Conservation (phyloP, 2,888 invertebrate genomes). For the Salticus scenicus region DNA sequence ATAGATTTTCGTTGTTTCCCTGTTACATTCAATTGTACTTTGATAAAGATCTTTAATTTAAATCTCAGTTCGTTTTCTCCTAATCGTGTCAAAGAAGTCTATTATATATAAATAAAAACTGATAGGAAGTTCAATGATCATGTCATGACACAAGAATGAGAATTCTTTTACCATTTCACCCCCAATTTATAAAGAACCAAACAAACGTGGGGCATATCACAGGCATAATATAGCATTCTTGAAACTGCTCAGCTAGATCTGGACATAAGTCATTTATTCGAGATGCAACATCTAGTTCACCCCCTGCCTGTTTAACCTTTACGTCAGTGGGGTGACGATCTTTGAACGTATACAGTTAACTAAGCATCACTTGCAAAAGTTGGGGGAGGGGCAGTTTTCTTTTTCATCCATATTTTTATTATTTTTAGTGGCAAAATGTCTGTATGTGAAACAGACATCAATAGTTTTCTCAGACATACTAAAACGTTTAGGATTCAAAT, state of each 20-base stretch:
- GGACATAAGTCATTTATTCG: slow-evolving; percentile 53
- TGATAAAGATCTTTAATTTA: too few relatives aligned
- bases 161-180: slow-evolving; percentile 7
- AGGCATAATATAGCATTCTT: slow-evolving; percentile 52
- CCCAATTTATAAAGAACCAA: slow-evolving; percentile 24
- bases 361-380: slow-evolving; percentile 20
- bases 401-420: not conserved
- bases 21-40: too few relatives aligned
- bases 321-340: slow-evolving; percentile 58
- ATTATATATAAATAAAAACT: too few relatives aligned
- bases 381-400: not conserved
- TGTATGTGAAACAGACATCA: slow-evolving; percentile 1
- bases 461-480: not conserved
- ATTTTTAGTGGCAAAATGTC: not conserved
- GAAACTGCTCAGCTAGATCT: slow-evolving; percentile 25
- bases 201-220: slow-evolving; percentile 34
- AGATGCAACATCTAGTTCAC: not conserved
- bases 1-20: too few relatives aligned
- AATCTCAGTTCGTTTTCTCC: too few relatives aligned
- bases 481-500: not conserved
- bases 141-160: too few relatives aligned
- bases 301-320: slow-evolving; percentile 58
- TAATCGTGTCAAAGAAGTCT: too few relatives aligned
- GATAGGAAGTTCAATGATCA: too few relatives aligned
- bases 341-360: slow-evolving; percentile 51